Evolutionary conservation across 2,113 vertebrate species (phyloP), one percentile per base, ranked within the genome.

Genomic region (Halichoeres trimaculatus): DNA sequence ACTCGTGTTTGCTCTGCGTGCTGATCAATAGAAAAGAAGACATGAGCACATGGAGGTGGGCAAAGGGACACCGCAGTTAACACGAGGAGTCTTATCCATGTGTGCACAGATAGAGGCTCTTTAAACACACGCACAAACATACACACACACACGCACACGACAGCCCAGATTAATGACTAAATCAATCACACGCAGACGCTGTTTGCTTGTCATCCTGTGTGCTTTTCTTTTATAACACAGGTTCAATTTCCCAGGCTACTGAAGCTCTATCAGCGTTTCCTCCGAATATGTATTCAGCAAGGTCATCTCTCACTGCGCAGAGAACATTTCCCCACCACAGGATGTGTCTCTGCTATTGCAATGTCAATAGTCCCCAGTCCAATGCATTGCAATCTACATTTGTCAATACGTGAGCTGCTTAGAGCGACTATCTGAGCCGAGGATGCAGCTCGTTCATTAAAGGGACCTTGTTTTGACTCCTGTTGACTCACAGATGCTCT

Each of bases 231-330:
- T 78, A 84, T 72, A 89, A 81, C 79, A 81, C 71, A 56, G 78
- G 65, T 90, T 83, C 78, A 87, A 86, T 91, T 91, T 90, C 82
- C 81, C 78, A 83, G 56, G 76, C 84, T 85, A 62, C 70, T 85
- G 87, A 85, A 85, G 74, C 84, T 74, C 76, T 71, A 85, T 87
- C 80, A 72, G 80, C 61, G 38, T 83, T 82, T 79, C 62, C 71
- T 56, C 76, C 53, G 68, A 85, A 87, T 78, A 86, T 80, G 67
- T 74, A 77, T 89, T 88, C 85, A 76, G 71, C 84, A 86, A 88
- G 83, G 89, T 86, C 85, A 71, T 86, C 77, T 84, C 74, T 77
- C 65, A 51, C 61, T 71, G 72, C 80, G 35, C 67, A 54, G 43
- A 63, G 63, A 76, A 60, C 43, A 62, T 40, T 66, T 71, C 55